Conservation (phyloP, 2,888 invertebrate genomes). For the Watsonalla cultraria region DNA sequence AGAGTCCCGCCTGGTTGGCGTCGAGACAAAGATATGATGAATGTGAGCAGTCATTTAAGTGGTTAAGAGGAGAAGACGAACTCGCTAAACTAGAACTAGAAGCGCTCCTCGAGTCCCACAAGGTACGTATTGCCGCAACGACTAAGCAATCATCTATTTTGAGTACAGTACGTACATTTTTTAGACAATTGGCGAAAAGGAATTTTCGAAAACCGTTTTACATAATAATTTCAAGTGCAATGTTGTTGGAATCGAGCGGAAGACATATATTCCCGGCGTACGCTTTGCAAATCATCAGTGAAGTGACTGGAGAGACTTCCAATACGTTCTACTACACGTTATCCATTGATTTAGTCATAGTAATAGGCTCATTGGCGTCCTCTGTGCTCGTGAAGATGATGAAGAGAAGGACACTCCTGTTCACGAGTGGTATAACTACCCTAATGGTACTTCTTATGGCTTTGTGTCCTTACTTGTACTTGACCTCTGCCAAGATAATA, state of each 20-base stretch:
- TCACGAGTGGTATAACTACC: conserved; percentile 33
- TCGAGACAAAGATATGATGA: conserved; percentile 15
- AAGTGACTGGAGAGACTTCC: conserved; percentile 29
- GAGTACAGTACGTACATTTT: conserved; percentile 8
- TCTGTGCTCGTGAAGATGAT: conserved; percentile 35
- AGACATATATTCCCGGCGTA: conserved; percentile 43
- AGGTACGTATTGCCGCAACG: conserved; percentile 8
- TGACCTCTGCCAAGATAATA: conserved; percentile 24
- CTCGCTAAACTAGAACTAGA: conserved; percentile 38
- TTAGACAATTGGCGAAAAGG: conserved; percentile 22
- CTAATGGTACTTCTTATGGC: conserved; percentile 25
- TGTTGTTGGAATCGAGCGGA: conserved; percentile 36
- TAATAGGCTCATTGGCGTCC: conserved; percentile 29
- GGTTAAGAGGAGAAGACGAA: conserved; percentile 67
- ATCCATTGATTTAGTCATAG: conserved; percentile 37
- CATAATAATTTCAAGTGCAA: conserved; percentile 27
- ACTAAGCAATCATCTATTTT: neutral
- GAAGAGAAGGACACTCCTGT: conserved; percentile 37
- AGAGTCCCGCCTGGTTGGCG: conserved; percentile 28
- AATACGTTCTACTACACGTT: conserved; percentile 36
- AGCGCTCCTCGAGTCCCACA: conserved; percentile 22
- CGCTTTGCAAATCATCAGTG: conserved; percentile 32
- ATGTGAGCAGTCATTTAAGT: conserved; percentile 44
- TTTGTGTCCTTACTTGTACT: conserved; percentile 27
- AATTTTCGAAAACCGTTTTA: conserved; percentile 33